phyloP scores from a whole-genome alignment of 2,797 vertebrate genomes.

The Macrochelys suwanniensis region DNA sequence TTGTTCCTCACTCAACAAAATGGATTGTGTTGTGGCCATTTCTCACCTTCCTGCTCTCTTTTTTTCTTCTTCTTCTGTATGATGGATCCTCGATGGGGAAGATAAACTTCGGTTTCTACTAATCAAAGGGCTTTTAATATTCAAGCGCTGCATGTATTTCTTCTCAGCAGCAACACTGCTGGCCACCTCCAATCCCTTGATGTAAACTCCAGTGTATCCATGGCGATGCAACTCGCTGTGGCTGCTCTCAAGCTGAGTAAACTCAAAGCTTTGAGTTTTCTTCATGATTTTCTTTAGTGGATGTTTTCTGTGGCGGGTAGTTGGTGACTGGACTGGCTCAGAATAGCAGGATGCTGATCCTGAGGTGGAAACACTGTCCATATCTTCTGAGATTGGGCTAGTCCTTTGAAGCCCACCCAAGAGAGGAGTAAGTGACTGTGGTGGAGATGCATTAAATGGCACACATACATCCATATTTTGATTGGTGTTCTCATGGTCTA shows the following conservation, averaged over 20 bases:
- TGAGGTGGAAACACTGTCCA: slow-evolving; percentile 83
- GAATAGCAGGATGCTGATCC: slow-evolving; percentile 73
- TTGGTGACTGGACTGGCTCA: slow-evolving; percentile 79
- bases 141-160: slow-evolving; percentile 80
- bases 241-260: slow-evolving; percentile 60
- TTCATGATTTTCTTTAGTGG: slow-evolving; percentile 91
- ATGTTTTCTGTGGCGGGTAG: slow-evolving; percentile 82
- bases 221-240: slow-evolving; percentile 79
- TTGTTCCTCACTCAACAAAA: neutral
- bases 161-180: slow-evolving; percentile 84
- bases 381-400: slow-evolving; percentile 82
- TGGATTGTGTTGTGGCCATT: neutral
- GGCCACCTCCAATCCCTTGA: slow-evolving; percentile 87
- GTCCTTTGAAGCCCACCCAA: slow-evolving; percentile 73
- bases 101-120: slow-evolving; percentile 86
- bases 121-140: slow-evolving; percentile 78
- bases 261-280: slow-evolving; percentile 86
- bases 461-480: slow-evolving; percentile 67
- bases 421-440: slow-evolving; percentile 67
- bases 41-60: slow-evolving; percentile 85
- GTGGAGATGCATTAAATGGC: slow-evolving; percentile 66
- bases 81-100: slow-evolving; percentile 78
- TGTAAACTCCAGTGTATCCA: slow-evolving; percentile 86
- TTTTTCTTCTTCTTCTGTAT: slow-evolving; percentile 69
- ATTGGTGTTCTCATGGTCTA: slow-evolving; percentile 74